Percentiles rank a stretch among this genome's conserved stretches.
phyloP scores from a whole-genome alignment of 2,113 vertebrate species.

The Thryonomys swinderianus region DNA sequence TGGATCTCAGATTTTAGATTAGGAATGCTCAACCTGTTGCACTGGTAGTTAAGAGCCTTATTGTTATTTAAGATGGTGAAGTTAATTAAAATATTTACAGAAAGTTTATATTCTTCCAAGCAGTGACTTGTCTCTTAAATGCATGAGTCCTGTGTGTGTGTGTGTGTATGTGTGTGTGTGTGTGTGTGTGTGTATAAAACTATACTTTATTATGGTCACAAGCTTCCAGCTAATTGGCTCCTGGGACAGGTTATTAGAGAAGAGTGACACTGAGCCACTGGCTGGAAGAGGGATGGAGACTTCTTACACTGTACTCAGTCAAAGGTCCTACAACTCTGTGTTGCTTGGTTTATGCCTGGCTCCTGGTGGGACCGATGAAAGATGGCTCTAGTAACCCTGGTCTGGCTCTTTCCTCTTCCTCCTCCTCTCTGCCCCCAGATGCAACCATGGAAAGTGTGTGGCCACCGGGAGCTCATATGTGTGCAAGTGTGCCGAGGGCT shows the following conservation, averaged over 20 bases:
- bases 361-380: background rate
- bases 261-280: background rate
- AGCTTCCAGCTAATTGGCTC: too few species aligned
- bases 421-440: constrained; percentile 87
- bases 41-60: background rate
- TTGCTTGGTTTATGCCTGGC: background rate
- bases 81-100: background rate
- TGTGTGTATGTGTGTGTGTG: background rate
- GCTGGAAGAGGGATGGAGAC: background rate
- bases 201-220: background rate
- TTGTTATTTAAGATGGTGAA: background rate
- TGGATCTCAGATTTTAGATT: background rate
- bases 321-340: background rate
- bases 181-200: too few species aligned
- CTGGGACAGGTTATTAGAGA: too few species aligned
- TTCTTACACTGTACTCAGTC: background rate
- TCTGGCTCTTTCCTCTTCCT: background rate
- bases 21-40: background rate
- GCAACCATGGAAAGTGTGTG: constrained; percentile 91
- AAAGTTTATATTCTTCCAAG: background rate
- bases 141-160: too few species aligned
- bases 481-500: constrained; percentile 94
- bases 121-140: background rate
- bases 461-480: constrained; percentile 88
- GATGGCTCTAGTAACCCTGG: background rate